Base-by-base conservation (phyloP, 2,113 vertebrate genomes). In the Brachypodius melanocephalos region DNA sequence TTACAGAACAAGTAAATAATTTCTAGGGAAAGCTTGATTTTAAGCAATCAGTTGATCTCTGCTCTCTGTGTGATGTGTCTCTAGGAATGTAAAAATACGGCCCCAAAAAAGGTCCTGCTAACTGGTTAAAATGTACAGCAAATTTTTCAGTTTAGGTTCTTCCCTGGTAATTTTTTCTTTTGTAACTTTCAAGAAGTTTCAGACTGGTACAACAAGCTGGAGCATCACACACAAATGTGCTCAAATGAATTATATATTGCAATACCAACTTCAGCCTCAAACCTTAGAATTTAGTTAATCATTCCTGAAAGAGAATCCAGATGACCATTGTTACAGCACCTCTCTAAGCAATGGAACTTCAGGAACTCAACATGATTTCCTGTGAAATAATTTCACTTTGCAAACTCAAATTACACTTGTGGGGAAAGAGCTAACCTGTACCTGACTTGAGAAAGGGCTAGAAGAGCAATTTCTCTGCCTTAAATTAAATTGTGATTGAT, bases 401-500 rank as follows among this genome's bases (percentile, higher is more conserved):
- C n/a, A 85, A 80, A 66, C 46, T 9, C 40, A 71, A 69, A 73
- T 58, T 73, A 42, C 34, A 28, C 34, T 89, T 66, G 5, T 1
- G 7, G 29, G 46, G 48, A 17, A 75, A 54, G 46, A 57, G 34
- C 25, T 9, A 48, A 32, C 2, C 29, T 5, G 28, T 10, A 59
- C 6, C 63, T 77, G 63, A 59, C 42, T 74, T 48, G 21, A 66
- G 15, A 62, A 78, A 76, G 40, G 28, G 11, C 14, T 74, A 54
- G 12, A 80, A 85, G 59, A 88, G 38, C 13, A 31, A 48, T 49
- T 77, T 76, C 59, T 32, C 36, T 57, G 51, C 57, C 63, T 85
- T 80, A 63, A 83, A 83, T 86, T 57, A 71, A 93, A 55, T 26
- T 48, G 31, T 91, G 89, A 91, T 78, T 88, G 75, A 71, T 86